Evolutionary conservation across 2,797 vertebrate genomes (phyloP).

Genomic region (Chaetodon trifasciatus): DNA sequence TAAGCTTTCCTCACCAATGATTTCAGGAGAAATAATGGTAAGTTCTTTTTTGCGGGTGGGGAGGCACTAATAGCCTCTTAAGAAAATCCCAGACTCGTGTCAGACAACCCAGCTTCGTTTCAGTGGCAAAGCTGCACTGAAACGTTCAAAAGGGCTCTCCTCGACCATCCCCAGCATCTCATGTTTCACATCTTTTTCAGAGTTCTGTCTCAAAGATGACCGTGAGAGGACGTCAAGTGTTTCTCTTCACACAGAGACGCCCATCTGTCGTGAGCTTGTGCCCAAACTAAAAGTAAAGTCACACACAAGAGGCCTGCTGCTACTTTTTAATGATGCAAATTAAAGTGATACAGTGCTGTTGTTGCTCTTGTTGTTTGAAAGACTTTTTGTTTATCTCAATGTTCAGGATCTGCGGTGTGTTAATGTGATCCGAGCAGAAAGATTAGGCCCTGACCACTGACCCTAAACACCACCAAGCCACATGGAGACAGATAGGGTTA

Average conservation of each 20-base stretch:
- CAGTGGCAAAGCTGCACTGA: constrained; percentile 50
- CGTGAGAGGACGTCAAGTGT: constrained; percentile 27
- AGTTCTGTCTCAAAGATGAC: constrained; percentile 20
- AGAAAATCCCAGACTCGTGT: constrained; percentile 78
- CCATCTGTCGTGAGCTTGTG: constrained; percentile 43
- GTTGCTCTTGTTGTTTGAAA: constrained; percentile 44
- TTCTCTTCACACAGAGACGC: constrained; percentile 30
- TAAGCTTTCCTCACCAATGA: constrained; percentile 81
- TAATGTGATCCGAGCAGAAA: constrained; percentile 72
- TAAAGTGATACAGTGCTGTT: constrained; percentile 46
- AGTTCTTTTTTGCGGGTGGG: constrained; percentile 66
- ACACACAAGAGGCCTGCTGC: constrained; percentile 10
- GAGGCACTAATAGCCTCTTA: constrained; percentile 81
- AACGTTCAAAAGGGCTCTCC: constrained; percentile 56
- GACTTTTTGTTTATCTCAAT: constrained; percentile 71
- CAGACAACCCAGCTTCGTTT: constrained; percentile 63
- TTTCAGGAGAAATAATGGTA: constrained; percentile 81
- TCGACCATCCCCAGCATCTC: constrained; percentile 30
- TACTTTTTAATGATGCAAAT: constrained; percentile 73
- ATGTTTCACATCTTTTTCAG: constrained; percentile 36
- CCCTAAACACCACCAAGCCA: constrained; percentile 78
- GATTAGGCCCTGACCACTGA: constrained; percentile 78
- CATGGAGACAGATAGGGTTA: constrained; percentile 82
- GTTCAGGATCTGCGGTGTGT: constrained; percentile 53
- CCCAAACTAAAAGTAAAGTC: constrained; percentile 41